Evolutionary conservation across 2,888 invertebrate species (phyloP).

Genomic region (Drosophila helvetica): DNA sequence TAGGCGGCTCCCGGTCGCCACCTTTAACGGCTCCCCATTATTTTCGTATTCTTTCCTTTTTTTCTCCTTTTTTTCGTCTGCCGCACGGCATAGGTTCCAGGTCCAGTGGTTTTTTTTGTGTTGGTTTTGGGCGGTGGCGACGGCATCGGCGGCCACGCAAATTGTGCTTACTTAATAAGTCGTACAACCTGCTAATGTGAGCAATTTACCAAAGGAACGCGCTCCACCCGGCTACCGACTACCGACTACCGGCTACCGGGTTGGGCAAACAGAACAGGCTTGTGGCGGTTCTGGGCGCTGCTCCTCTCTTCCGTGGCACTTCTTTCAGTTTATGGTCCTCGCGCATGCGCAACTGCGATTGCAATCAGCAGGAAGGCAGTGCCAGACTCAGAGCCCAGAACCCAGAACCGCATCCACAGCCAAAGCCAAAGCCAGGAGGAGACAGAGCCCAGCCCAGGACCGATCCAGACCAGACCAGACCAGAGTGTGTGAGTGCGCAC

Average conservation of each 20-base stretch:
- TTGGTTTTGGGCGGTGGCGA: slow-evolving; percentile 78
- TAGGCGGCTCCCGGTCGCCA: slow-evolving; percentile 74
- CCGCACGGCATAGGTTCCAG: neutral
- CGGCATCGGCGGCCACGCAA: slow-evolving; percentile 80
- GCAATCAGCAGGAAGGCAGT: slow-evolving; percentile 61
- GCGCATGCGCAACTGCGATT: slow-evolving; percentile 73
- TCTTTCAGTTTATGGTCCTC: slow-evolving; percentile 45
- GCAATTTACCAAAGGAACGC: slow-evolving; percentile 82
- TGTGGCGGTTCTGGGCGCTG: too few relatives aligned
- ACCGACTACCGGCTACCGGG: slow-evolving; percentile 33
- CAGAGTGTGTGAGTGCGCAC: slow-evolving; percentile 75
- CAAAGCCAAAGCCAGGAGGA: slow-evolving; percentile 5
- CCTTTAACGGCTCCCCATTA: slow-evolving; percentile 75
- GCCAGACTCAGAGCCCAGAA: neutral
- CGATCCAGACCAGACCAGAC: slow-evolving; percentile 22
- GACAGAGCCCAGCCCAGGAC: slow-evolving; percentile 20
- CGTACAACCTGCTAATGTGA: slow-evolving; percentile 83
- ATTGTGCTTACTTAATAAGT: slow-evolving; percentile 84
- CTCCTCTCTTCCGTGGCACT: slow-evolving; percentile 15
- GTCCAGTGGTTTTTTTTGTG: neutral
- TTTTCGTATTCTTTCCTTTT: slow-evolving; percentile 42
- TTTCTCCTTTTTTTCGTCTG: slow-evolving; percentile 28
- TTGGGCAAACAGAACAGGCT: slow-evolving; percentile 20
- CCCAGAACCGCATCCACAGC: neutral
- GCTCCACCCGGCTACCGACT: slow-evolving; percentile 47